phyloP scores from a whole-genome alignment of 2,888 invertebrate genomes.

The Bombylius discolor region DNA sequence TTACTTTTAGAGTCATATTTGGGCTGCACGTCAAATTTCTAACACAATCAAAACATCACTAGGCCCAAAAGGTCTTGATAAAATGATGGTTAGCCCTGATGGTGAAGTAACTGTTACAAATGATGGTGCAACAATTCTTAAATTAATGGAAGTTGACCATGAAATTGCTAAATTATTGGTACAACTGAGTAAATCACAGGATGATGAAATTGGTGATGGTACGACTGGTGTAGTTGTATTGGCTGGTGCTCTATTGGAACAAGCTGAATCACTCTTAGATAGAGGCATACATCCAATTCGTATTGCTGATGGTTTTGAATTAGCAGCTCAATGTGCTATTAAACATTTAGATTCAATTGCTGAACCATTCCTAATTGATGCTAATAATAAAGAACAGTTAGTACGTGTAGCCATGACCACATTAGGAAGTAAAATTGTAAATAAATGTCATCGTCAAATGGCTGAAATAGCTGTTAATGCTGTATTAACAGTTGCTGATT shows the following conservation, averaged over 20 bases:
- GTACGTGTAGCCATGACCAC: constrained; percentile 96
- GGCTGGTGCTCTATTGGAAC: constrained; percentile 79
- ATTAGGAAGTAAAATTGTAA: constrained; percentile 94
- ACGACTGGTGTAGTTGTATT: constrained; percentile 93
- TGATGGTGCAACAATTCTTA: constrained; percentile 98
- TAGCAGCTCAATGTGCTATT: constrained; percentile 83
- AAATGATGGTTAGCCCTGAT: constrained; percentile 93
- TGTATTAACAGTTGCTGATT: constrained; percentile 85
- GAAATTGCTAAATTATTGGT: constrained; percentile 97
- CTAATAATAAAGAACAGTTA: constrained; percentile 71
- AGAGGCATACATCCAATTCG: constrained; percentile 97
- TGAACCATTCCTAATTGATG: constrained; percentile 77
- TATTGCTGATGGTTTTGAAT: constrained; percentile 96
- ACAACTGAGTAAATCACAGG: constrained; percentile 95
- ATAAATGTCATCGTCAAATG: constrained; percentile 93
- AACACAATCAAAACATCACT: constrained; percentile 82
- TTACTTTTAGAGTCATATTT: constrained; percentile 78
- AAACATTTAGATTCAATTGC: constrained; percentile 78
- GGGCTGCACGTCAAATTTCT: constrained; percentile 90
- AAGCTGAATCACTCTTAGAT: constrained; percentile 83
- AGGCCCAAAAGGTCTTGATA: constrained; percentile 94
- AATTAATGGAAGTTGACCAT: constrained; percentile 98
- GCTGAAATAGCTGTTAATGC: constrained; percentile 98
- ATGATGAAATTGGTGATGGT: constrained; percentile 99
- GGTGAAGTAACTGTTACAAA: constrained; percentile 97